A percentile compares a stretch with the other conserved stretches of the same genome.
These are phyloP conservation scores for Spodoptera littoralis DNA, from an alignment of 2,888 invertebrate genomes.

Conservation along the genomic window DNA sequence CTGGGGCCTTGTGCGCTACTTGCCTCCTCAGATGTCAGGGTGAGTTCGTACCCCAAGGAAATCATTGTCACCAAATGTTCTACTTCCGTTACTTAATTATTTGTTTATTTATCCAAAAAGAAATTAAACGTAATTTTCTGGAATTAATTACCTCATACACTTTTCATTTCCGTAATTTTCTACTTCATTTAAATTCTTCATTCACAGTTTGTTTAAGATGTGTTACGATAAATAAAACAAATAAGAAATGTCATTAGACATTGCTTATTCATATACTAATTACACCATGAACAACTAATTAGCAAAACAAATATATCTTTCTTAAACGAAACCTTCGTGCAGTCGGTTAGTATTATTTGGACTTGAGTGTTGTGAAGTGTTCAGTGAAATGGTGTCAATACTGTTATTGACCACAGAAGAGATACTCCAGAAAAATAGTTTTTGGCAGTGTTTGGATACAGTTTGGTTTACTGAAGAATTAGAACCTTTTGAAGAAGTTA, in stretches of 20 bases:
- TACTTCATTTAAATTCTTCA: conserved; percentile 46
- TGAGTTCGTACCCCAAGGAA: conserved; percentile 72
- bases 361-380: conserved; percentile 35
- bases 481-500: conserved; percentile 83
- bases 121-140: conserved; percentile 40
- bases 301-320: conserved; percentile 16
- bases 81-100: conserved; percentile 40
- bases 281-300: conserved; percentile 35
- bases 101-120: conserved; percentile 26
- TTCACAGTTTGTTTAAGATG: conserved; percentile 10
- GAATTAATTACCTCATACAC: conserved; percentile 45
- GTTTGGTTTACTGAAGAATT: conserved; percentile 81
- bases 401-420: conserved; percentile 82
- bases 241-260: conserved; percentile 3
- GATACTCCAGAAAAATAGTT: conserved; percentile 78
- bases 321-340: neutral
- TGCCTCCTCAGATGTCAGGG: conserved; percentile 84
- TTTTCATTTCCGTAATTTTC: conserved; percentile 59
- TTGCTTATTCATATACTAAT: conserved; percentile 23
- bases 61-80: conserved; percentile 34
- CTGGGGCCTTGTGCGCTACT: conserved; percentile 87
- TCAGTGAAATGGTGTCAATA: conserved; percentile 77
- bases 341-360: conserved; percentile 28
- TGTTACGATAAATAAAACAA: conserved; percentile 2
- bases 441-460: conserved; percentile 80